These are phyloP conservation scores for Gnathonemus echidnorhynchus DNA, from an alignment of 2,113 vertebrate genomes.

Conservation along the genomic window DNA sequence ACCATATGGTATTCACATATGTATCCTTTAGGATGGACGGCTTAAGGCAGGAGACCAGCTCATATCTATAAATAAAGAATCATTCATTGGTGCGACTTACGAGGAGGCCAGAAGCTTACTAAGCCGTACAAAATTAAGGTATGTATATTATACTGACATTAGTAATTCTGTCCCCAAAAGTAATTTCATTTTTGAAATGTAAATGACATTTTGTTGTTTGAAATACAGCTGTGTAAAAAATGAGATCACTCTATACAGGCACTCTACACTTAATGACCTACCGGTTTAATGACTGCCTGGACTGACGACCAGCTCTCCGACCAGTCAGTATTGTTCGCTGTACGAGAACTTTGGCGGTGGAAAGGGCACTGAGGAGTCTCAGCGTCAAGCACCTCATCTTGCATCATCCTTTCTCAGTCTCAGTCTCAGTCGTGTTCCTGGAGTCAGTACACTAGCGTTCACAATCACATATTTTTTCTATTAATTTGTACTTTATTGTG, in stretches of 20 bases:
- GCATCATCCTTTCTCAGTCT: too few relatives aligned
- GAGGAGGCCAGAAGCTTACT: conserved; percentile 84
- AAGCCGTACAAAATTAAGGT: conserved; percentile 74
- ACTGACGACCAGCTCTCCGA: too few relatives aligned
- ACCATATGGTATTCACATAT: background rate
- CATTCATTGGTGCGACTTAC: conserved; percentile 80
- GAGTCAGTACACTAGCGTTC: background rate
- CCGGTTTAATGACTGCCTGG: too few relatives aligned
- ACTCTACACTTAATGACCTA: too few relatives aligned
- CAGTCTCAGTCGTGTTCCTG: background rate
- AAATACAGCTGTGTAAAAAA: background rate
- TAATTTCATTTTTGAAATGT: background rate
- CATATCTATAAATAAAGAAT: conserved; percentile 88
- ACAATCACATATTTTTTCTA: background rate
- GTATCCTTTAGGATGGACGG: conserved; percentile 73
- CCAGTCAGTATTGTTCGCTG: too few relatives aligned
- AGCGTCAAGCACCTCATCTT: too few relatives aligned
- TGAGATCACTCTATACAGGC: too few relatives aligned
- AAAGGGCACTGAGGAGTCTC: too few relatives aligned
- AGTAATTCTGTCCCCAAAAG: background rate
- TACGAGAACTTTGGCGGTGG: too few relatives aligned
- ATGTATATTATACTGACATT: conserved; percentile 19
- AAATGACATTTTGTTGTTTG: background rate
- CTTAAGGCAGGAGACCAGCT: conserved; percentile 85
- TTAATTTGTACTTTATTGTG: background rate